Conservation (phyloP, 2,113 vertebrate species). For the Thalassarche chlororhynchos region DNA sequence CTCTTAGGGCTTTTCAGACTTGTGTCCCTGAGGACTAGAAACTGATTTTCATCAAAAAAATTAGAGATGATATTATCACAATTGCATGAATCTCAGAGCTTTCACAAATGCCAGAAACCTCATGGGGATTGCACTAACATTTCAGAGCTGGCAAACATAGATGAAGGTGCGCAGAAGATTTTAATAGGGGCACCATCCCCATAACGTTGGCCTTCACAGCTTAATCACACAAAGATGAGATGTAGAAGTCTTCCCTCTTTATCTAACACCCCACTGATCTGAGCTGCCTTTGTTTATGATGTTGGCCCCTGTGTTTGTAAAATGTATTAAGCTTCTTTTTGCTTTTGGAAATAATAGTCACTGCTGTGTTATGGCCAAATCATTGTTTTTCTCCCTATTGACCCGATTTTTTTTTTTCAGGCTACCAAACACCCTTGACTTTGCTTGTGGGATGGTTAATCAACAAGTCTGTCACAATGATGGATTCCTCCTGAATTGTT, state of each 20-base stretch:
- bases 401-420: background rate
- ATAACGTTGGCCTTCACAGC: background rate
- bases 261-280: background rate
- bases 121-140: background rate
- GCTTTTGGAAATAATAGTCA: background rate
- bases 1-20: background rate
- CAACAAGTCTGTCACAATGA: slow-evolving; percentile 80
- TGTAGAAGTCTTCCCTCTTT: background rate
- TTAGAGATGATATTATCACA: background rate
- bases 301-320: background rate
- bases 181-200: background rate
- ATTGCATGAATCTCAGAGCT: background rate
- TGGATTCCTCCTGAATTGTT: slow-evolving; percentile 73
- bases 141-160: background rate
- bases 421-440: slow-evolving; percentile 60
- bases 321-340: background rate
- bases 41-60: background rate
- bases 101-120: background rate
- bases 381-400: slow-evolving; percentile 1
- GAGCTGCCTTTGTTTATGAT: background rate
- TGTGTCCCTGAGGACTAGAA: background rate
- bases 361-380: background rate
- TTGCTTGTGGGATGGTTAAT: slow-evolving; percentile 66
- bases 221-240: background rate
- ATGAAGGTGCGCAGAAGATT: background rate